Base-by-base conservation (phyloP, 1,140 invertebrate genomes). In the Sinella curviseta region DNA sequence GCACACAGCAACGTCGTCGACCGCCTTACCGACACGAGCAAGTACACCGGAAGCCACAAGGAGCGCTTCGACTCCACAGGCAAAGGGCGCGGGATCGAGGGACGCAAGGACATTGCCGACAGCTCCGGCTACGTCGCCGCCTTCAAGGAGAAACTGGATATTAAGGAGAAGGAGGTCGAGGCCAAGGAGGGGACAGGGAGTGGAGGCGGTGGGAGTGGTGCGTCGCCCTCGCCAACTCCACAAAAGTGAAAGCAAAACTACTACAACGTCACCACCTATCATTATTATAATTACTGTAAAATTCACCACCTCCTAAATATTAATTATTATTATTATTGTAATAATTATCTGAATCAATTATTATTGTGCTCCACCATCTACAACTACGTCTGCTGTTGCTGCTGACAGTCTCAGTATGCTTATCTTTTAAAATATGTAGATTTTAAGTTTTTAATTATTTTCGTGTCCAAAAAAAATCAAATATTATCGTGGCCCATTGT, bases 71-170 rank as follows among this genome's bases (percentile, higher is more conserved):
- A 96, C 86, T 91, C 93, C 65, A 88, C 89, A 0, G 95, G 95
- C 26, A 95, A 95, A 87, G 95, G 95, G n/a, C 93, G 94, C 85
- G 95, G 95, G 0, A 94, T 95, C 78, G 91, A 93, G 31, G 95
- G 95, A 20, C 89, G 95, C 54, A 94, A 93, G 84, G 94, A 97
- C 84, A 33, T 94, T 12, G 86, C 90, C 1, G 93, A 95, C 84
- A 88, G 87, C 14, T 93, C 93, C 0, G 95, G 95, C 28, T 97
- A 97, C 85, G 95, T 97, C 26, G 89, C 91, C n/a, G 95, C 94
- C 16, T 97, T 95, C 85, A 93, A 94, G 85, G 92, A 94, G 86
- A 95, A 95, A 87, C n/a, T 78, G 65, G 79, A 78, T n/a, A 33
- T 57, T n/a, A 65, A 75, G 24, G 39, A 73, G 14, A 30, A 48